phyloP scores from a whole-genome alignment of 2,797 vertebrate genomes.

The Mico argentatus region DNA sequence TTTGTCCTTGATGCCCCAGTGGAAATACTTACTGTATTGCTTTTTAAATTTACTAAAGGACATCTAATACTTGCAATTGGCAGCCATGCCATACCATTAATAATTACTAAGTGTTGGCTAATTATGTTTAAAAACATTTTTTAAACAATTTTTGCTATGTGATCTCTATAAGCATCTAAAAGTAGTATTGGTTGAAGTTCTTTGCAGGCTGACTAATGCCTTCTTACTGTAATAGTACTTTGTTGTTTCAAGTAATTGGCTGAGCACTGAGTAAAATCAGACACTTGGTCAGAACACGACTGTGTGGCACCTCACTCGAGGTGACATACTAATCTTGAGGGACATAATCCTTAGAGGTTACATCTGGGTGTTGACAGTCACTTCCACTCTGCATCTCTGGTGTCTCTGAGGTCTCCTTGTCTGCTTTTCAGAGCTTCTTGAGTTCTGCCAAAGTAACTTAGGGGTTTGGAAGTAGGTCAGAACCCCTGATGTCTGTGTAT shows the following conservation, averaged over 20 bases:
- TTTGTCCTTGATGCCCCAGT: not conserved
- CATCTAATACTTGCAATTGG: not conserved
- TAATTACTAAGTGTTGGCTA: not conserved
- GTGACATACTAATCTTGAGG: not conserved
- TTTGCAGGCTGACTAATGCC: not conserved
- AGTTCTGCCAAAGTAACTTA: conserved; percentile 25
- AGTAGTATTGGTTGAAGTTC: not conserved
- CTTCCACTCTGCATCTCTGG: not conserved
- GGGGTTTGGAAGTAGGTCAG: conserved; percentile 63
- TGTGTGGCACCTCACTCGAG: not conserved
- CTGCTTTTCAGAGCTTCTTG: conserved; percentile 39
- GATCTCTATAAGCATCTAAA: not conserved
- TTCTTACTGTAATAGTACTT: not conserved
- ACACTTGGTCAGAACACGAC: not conserved
- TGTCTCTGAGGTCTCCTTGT: conserved; percentile 24
- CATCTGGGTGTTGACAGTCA: not conserved
- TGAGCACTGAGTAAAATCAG: not conserved
- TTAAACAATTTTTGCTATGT: conserved; percentile 13
- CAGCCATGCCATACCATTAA: not conserved
- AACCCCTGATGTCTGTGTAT: not conserved
- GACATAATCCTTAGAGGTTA: not conserved
- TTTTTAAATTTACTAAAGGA: conserved; percentile 14
- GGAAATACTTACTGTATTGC: not conserved
- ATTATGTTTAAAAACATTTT: not conserved
- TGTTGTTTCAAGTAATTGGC: not conserved